Evolutionary conservation across 1,140 invertebrate species (phyloP), one percentile per base, ranked within the genome.

Genomic region (Pseudomyrmex sp.): DNA sequence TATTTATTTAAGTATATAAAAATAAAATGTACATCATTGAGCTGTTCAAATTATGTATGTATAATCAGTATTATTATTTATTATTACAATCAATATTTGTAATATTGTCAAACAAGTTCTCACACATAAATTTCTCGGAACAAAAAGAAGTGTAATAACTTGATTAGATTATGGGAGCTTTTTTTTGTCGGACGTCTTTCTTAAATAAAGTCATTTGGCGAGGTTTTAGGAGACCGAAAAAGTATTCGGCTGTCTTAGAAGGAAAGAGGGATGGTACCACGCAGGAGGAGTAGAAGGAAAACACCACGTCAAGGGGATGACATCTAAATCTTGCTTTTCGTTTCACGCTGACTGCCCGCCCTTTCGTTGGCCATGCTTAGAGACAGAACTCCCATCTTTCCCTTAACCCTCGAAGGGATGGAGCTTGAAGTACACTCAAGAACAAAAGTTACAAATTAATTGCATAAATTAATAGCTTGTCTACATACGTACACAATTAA

Each of bases 291-390:
- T 83, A 65, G 69, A 89, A 92, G 88, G 77, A 87, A 89, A 88
- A 80, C 74, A 89, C 89, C 86, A 86, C 84, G 90, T 92, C 91
- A 80, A 91, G 89, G 90, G 93, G 92, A 93, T 94, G 93, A 94
- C 89, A 92, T 94, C 93, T 94, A 93, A 94, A 94, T 94, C 92
- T 93, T 90, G 90, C 91, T 90, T 92, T 92, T 92, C 91, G 89
- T 91, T 92, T 91, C 91, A 92, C 85, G 86, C 91, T 91, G 88
- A 92, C 91, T 93, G 90, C 91, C 93, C 93, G 93, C 93, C 93
- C 93, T 93, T 93, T 90, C 84, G 90, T 86, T 85, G 83, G 89
- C 89, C 91, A 89, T 88, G 89, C 90, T 92, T 74, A 56, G 75
- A 84, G 65, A 85, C 83, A 79, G 83, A 77, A 88, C 85, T 85